A percentile compares a stretch with the other conserved stretches of the same genome.
Evolutionary conservation across 1,140 invertebrate genomes (phyloP).

Genomic region (Melitaea cinxia): DNA sequence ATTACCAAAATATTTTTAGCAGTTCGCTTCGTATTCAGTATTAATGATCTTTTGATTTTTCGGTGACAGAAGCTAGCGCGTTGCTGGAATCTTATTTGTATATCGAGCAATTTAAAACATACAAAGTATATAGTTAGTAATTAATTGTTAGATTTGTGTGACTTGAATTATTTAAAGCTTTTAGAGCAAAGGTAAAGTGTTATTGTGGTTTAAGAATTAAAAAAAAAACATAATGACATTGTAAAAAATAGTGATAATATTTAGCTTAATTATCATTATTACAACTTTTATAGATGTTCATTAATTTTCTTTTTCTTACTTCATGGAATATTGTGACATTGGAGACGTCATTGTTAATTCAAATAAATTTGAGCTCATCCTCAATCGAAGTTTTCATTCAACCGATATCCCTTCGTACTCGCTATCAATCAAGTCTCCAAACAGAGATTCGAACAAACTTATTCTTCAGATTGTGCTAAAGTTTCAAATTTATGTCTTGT

Average conservation of each 20-base stretch:
- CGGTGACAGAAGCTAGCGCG: slow-evolving; percentile 56
- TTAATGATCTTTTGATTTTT: slow-evolving; percentile 69
- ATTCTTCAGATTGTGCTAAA: slow-evolving; percentile 34
- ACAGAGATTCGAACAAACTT: slow-evolving; percentile 41
- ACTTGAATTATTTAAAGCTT: slow-evolving; percentile 81
- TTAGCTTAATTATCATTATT: slow-evolving; percentile 81
- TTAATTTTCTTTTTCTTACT: slow-evolving; percentile 79
- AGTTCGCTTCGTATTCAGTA: slow-evolving; percentile 76
- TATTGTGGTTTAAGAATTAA: slow-evolving; percentile 76
- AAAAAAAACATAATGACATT: slow-evolving; percentile 80
- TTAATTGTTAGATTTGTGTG: slow-evolving; percentile 82
- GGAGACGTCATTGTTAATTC: slow-evolving; percentile 81
- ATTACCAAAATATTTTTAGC: slow-evolving; percentile 76
- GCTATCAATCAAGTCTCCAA: slow-evolving; percentile 53
- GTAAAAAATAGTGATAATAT: slow-evolving; percentile 80
- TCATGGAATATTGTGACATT: slow-evolving; percentile 80
- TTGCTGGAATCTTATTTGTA: slow-evolving; percentile 75
- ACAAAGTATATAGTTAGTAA: slow-evolving; percentile 80
- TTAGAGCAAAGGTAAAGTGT: slow-evolving; percentile 78
- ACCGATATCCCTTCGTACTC: slow-evolving; percentile 56
- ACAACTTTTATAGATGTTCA: slow-evolving; percentile 82
- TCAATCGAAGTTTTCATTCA: slow-evolving; percentile 79
- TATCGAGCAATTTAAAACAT: slow-evolving; percentile 79
- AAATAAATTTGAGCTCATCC: slow-evolving; percentile 81
- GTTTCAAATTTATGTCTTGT: slow-evolving; percentile 14